These are phyloP conservation scores for Rhodophaea formosa DNA, from an alignment of 2,888 invertebrate genomes.

Conservation along the genomic window DNA sequence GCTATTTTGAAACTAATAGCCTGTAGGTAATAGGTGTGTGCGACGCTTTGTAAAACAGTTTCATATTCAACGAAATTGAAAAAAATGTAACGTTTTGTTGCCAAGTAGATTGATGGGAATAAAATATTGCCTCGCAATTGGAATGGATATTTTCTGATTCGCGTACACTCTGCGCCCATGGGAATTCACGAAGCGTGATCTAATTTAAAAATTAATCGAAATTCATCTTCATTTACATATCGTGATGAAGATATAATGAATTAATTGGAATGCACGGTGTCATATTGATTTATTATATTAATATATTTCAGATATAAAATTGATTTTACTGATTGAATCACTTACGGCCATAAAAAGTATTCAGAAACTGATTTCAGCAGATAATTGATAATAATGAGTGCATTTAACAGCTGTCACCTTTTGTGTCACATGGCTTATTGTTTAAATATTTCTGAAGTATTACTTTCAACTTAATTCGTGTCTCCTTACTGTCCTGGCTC, in stretches of 20 bases:
- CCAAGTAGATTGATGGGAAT: slow-evolving; percentile 30
- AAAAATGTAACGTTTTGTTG: slow-evolving; percentile 18
- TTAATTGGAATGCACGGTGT: slow-evolving; percentile 7
- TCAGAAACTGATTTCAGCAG: neutral
- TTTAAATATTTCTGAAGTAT: slow-evolving; percentile 1
- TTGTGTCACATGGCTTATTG: neutral
- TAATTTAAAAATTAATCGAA: slow-evolving; percentile 19
- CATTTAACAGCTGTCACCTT: neutral
- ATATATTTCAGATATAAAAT: neutral
- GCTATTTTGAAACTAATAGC: neutral
- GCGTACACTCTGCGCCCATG: slow-evolving; percentile 7
- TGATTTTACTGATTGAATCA: neutral
- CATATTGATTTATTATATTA: slow-evolving; percentile 2
- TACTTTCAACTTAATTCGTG: too few relatives aligned
- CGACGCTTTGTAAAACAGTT: neutral
- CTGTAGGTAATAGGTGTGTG: neutral
- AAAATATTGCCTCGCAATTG: slow-evolving; percentile 24
- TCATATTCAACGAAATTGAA: slow-evolving; percentile 8
- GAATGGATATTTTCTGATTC: slow-evolving; percentile 14
- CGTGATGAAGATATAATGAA: slow-evolving; percentile 14
- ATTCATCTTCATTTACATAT: slow-evolving; percentile 17
- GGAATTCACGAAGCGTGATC: slow-evolving; percentile 16
- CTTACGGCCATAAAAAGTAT: neutral
- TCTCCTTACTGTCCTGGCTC: too few relatives aligned
- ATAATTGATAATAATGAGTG: neutral